These are phyloP conservation scores for Phyllotreta cruciferae DNA, from an alignment of 2,888 invertebrate genomes.

Conservation along the genomic window DNA sequence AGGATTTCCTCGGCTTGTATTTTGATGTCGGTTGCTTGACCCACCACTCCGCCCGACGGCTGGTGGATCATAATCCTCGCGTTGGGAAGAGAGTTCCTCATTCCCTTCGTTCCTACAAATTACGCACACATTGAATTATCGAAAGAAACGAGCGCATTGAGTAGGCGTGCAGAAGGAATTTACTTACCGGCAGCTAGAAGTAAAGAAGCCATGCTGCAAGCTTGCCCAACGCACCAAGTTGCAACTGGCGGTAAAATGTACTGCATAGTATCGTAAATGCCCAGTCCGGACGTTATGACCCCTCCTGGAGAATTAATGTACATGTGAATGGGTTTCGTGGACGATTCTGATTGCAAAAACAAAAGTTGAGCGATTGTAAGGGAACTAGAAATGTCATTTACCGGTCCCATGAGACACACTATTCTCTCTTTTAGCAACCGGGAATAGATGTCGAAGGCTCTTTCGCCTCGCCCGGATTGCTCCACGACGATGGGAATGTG, in stretches of 20 bases:
- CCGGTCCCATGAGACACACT: conserved; percentile 96
- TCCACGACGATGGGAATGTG: conserved; percentile 94
- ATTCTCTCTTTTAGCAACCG: conserved; percentile 93
- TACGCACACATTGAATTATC: background rate
- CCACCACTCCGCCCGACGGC: conserved; percentile 86
- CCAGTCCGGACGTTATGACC: conserved; percentile 92
- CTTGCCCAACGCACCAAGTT: conserved; percentile 95
- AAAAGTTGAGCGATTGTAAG: conserved; percentile 93
- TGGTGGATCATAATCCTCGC: conserved; percentile 98
- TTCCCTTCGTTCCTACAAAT: conserved; percentile 64
- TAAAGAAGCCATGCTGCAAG: conserved; percentile 95
- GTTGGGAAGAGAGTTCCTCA: conserved; percentile 95
- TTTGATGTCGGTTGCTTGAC: conserved; percentile 97
- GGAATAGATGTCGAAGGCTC: conserved; percentile 97
- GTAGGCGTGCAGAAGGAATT: background rate
- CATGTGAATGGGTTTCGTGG: conserved; percentile 94
- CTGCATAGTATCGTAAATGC: conserved; percentile 99
- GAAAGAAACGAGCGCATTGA: background rate
- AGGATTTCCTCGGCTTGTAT: conserved; percentile 97
- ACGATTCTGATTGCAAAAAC: conserved; percentile 90
- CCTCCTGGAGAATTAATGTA: conserved; percentile 96
- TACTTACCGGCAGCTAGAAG: conserved; percentile 80
- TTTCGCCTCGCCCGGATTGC: conserved; percentile 93
- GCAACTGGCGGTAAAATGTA: conserved; percentile 94
- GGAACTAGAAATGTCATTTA: conserved; percentile 88